A percentile compares a stretch with the other conserved stretches of the same genome.
Evolutionary conservation across 2,113 vertebrate species (phyloP).

Genomic region (Sander lucioperca): DNA sequence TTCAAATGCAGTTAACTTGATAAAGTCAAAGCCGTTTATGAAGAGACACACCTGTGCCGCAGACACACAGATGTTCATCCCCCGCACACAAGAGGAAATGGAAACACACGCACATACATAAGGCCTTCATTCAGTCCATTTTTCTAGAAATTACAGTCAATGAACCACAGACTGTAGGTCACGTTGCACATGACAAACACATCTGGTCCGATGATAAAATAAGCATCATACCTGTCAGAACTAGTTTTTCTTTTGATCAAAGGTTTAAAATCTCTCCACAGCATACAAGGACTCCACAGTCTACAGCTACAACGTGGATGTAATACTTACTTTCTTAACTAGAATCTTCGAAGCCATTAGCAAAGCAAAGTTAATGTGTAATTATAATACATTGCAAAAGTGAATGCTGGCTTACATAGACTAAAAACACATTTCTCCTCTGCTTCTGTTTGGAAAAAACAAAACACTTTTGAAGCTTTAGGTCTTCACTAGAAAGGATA

Average conservation of each 20-base stretch:
- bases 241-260: neutral
- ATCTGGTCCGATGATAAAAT: constrained; percentile 18
- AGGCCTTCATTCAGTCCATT: neutral
- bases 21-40: constrained; percentile 59
- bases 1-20: constrained; percentile 58
- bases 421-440: neutral
- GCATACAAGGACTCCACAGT: neutral
- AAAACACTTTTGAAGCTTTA: constrained; percentile 18
- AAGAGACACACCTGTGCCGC: constrained; percentile 4
- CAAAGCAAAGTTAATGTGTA: neutral
- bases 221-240: neutral
- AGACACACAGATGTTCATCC: constrained; percentile 27
- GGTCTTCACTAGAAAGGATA: constrained; percentile 23
- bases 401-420: neutral
- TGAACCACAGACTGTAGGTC: constrained; percentile 8
- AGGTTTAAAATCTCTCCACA: neutral
- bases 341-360: neutral
- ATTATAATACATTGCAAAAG: neutral
- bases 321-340: neutral
- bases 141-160: constrained; percentile 33
- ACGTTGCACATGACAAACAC: constrained; percentile 2
- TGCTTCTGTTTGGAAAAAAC: constrained; percentile 5
- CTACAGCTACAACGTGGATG: neutral
- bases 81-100: neutral
- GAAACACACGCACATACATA: constrained; percentile 22